phyloP scores from a whole-genome alignment of 2,113 vertebrate species.

The Xenotilapia longispinis region DNA sequence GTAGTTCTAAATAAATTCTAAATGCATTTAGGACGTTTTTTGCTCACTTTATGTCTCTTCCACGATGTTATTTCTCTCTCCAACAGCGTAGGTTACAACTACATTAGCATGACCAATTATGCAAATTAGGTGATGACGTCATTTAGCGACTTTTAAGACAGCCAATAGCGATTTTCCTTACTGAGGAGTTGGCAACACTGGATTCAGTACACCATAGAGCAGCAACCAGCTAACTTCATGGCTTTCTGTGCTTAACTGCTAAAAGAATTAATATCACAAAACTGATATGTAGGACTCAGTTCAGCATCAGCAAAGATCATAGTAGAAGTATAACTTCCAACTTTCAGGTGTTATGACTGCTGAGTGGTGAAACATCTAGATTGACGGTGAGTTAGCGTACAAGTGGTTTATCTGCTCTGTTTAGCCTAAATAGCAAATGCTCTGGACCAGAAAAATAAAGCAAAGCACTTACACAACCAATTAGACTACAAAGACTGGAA shows the following conservation, averaged over 20 bases:
- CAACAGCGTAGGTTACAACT: fast-evolving
- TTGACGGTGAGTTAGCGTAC: background rate
- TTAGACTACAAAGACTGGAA: background rate
- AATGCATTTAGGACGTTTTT: fast-evolving
- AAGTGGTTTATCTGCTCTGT: background rate
- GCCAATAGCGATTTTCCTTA: background rate
- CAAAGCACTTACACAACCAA: background rate
- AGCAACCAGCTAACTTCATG: background rate
- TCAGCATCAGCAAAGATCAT: background rate
- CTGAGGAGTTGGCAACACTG: background rate
- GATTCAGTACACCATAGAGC: background rate
- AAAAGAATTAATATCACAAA: background rate
- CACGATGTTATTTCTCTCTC: background rate
- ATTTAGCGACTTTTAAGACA: background rate
- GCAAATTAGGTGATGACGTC: background rate
- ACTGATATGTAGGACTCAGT: background rate
- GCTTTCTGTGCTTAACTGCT: background rate
- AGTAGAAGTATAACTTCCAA: background rate
- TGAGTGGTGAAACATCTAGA: background rate
- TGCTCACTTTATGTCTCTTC: background rate
- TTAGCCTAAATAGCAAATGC: background rate
- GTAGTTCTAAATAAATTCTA: background rate
- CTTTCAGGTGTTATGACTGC: background rate
- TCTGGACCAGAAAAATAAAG: background rate
- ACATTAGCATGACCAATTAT: background rate